Base-by-base conservation (phyloP, 2,113 vertebrate species). In the Lepus timidus region DNA sequence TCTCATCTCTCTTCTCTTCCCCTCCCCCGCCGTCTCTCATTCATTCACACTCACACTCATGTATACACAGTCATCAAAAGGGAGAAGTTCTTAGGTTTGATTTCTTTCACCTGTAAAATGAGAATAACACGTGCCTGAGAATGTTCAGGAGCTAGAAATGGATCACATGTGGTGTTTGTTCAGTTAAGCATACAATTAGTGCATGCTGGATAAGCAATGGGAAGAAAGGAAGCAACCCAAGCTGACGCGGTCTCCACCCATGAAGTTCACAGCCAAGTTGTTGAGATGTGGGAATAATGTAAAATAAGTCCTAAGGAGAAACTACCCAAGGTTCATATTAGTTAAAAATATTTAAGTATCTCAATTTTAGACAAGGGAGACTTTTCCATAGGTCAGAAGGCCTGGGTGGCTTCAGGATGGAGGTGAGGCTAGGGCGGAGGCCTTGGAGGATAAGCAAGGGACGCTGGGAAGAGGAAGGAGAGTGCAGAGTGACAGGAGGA, bases 41-140 rank as follows among this genome's bases (percentile, higher is more conserved):
- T 6, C 10, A 25, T 33, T 25, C 51, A 58, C 25, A 68, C 51
- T 31, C 17, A 29, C 87, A 70, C 49, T 44, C 33, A 81, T 33
- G 80, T 33, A 70, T 12, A 81, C 55, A n/a, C 0, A 25, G 19
- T 33, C 61, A 19, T 79, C 73, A 23, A 88, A 61, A 83, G 14
- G n/a, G 20, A 39, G 44, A 49, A 58, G 3, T 76, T 78, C 44
- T 55, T 31, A 22, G 17, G 6, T 65, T 79, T 70, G 11, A 71
- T 85, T 27, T 11, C 52, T 64, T 14, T 55, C 25, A 85, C 19
- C 29, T 80, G 27, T 87, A 33, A 93, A 92, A 85, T 83, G 16
- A 88, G 9, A 87, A 86, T 79, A 70, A 52, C 68, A 74, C 11
- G n/a, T 82, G 17, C 16, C 17, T 70, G 68, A 27, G 78, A 17